These are phyloP conservation scores for Parus major DNA, from an alignment of 2,113 vertebrate genomes.

Conservation along the genomic window DNA sequence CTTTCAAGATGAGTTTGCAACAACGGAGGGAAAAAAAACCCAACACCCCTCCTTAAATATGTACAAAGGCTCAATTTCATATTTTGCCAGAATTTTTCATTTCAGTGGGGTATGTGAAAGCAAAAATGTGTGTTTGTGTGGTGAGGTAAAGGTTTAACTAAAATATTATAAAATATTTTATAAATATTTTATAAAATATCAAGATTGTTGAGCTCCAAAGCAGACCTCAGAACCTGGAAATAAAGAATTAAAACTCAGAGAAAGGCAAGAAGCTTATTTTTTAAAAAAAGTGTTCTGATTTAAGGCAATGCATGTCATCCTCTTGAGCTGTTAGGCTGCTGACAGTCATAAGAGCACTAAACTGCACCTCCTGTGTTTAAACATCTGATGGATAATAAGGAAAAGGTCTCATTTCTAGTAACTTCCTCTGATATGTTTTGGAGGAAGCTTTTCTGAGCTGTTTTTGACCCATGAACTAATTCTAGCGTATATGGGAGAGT, in stretches of 20 bases:
- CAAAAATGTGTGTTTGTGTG: not conserved
- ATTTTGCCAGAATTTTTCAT: not conserved
- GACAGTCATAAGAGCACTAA: not conserved
- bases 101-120: not conserved
- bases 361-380: not conserved
- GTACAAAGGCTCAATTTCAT: not conserved
- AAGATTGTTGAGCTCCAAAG: not conserved
- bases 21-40: rapidly evolving
- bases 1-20: not conserved
- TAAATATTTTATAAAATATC: not conserved
- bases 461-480: not conserved
- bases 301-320: not conserved
- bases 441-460: not conserved
- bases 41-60: not conserved
- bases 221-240: not conserved
- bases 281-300: not conserved
- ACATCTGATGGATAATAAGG: not conserved
- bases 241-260: not conserved
- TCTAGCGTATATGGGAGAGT: not conserved
- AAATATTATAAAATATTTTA: not conserved
- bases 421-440: not conserved
- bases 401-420: not conserved
- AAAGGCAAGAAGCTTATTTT: not conserved
- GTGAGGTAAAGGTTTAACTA: not conserved
- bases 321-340: not conserved